A percentile compares a stretch with the other conserved stretches of the same genome.
These are phyloP conservation scores for Acronicta psi DNA, from an alignment of 2,888 invertebrate genomes.

Conservation along the genomic window DNA sequence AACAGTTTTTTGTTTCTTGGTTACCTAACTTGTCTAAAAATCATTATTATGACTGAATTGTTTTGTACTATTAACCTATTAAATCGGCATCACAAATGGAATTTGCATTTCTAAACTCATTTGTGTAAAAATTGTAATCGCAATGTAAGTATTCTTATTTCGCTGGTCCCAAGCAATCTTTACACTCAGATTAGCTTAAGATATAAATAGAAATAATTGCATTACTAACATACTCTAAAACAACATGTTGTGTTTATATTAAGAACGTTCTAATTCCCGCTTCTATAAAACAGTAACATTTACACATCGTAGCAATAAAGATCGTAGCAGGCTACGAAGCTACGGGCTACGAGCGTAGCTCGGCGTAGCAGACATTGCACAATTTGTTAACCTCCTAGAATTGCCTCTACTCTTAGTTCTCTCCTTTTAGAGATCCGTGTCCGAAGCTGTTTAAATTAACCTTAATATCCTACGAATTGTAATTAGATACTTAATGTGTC, in stretches of 20 bases:
- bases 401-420: slow-evolving; percentile 70
- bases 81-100: too few species aligned
- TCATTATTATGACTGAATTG: too few species aligned
- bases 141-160: too few species aligned
- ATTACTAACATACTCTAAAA: slow-evolving; percentile 28
- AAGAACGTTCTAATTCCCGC: slow-evolving; percentile 59
- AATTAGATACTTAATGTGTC: neutral
- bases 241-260: slow-evolving; percentile 47
- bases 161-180: neutral
- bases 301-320: slow-evolving; percentile 79
- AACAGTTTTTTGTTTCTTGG: too few species aligned
- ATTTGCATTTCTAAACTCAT: too few species aligned
- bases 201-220: slow-evolving; percentile 21
- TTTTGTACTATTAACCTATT: too few species aligned
- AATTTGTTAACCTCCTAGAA: slow-evolving; percentile 84
- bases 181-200: neutral
- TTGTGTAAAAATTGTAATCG: too few species aligned
- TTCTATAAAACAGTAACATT: slow-evolving; percentile 74
- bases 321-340: slow-evolving; percentile 75
- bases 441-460: slow-evolving; percentile 28
- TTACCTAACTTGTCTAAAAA: too few species aligned
- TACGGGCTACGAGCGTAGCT: slow-evolving; percentile 71
- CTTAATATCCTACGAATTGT: slow-evolving; percentile 11
- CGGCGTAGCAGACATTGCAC: slow-evolving; percentile 75
- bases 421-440: slow-evolving; percentile 62